These are phyloP conservation scores for Eriosoma lanigerum DNA, from an alignment of 1,140 invertebrate species.

Conservation along the genomic window DNA sequence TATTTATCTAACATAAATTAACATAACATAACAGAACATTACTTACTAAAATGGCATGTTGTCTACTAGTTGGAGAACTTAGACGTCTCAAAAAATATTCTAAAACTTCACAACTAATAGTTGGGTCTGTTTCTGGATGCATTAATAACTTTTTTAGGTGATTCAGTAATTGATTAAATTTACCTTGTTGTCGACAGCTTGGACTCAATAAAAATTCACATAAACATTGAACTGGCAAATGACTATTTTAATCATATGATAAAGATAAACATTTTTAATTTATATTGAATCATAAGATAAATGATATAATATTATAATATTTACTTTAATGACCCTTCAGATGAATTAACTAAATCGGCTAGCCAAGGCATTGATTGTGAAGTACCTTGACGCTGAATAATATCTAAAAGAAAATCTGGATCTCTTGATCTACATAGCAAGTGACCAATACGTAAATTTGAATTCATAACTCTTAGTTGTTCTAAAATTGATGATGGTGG, in stretches of 20 bases:
- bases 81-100: slow-evolving; percentile 87
- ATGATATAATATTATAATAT: slow-evolving; percentile 56
- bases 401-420: slow-evolving; percentile 90
- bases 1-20: too few species aligned
- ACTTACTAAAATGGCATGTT: slow-evolving; percentile 72
- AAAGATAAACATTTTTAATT: not conserved
- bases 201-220: slow-evolving; percentile 92
- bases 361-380: slow-evolving; percentile 96
- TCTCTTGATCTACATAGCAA: slow-evolving; percentile 84
- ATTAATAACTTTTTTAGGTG: slow-evolving; percentile 73
- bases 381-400: slow-evolving; percentile 84
- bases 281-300: not conserved
- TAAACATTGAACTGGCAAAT: slow-evolving; percentile 91
- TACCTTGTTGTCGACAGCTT: slow-evolving; percentile 64
- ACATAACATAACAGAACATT: too few species aligned
- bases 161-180: slow-evolving; percentile 76
- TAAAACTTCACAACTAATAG: slow-evolving; percentile 75
- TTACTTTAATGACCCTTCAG: slow-evolving; percentile 77
- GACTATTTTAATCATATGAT: slow-evolving; percentile 60
- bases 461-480: slow-evolving; percentile 77
- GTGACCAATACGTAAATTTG: slow-evolving; percentile 81
- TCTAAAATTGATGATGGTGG: slow-evolving; percentile 79
- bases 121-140: slow-evolving; percentile 64
- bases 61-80: slow-evolving; percentile 76
- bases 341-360: slow-evolving; percentile 89